Percentiles rank a stretch among this genome's conserved stretches.
These are phyloP conservation scores for Rhinogobius similis DNA, from an alignment of 2,113 vertebrate species.

Conservation along the genomic window DNA sequence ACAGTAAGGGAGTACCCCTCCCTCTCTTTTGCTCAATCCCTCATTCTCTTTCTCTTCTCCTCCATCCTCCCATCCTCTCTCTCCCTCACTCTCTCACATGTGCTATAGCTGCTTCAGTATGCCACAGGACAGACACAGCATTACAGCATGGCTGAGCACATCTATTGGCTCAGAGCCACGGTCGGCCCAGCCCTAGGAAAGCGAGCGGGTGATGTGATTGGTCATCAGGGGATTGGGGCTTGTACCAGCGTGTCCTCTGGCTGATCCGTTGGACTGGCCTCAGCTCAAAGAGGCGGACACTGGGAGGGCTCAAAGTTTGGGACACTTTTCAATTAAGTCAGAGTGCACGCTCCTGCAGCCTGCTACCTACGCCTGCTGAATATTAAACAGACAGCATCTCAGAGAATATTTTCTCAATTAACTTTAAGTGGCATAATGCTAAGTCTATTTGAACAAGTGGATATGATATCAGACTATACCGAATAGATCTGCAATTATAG, in stretches of 20 bases:
- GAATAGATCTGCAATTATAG: background rate
- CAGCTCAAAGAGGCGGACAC: slow-evolving; percentile 63
- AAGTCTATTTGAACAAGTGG: slow-evolving; percentile 32
- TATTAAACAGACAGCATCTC: slow-evolving; percentile 19
- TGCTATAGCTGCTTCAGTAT: slow-evolving; percentile 58
- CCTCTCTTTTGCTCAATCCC: slow-evolving; percentile 32
- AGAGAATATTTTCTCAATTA: slow-evolving; percentile 22
- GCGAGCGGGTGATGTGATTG: slow-evolving; percentile 66
- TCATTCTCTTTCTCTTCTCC: slow-evolving; percentile 42
- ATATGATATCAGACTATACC: slow-evolving; percentile 23
- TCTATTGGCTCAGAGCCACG: slow-evolving; percentile 71
- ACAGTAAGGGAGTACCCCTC: slow-evolving; percentile 49
- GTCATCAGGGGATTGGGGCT: slow-evolving; percentile 63
- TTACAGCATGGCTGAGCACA: slow-evolving; percentile 62
- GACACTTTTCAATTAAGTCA: slow-evolving; percentile 54
- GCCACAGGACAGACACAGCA: slow-evolving; percentile 65
- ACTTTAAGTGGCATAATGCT: slow-evolving; percentile 17
- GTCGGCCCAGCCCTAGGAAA: slow-evolving; percentile 59
- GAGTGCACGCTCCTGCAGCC: slow-evolving; percentile 43
- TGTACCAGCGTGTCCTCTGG: slow-evolving; percentile 69
- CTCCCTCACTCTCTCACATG: slow-evolving; percentile 39
- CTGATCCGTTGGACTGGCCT: slow-evolving; percentile 65
- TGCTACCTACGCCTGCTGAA: slow-evolving; percentile 25
- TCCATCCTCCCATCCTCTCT: slow-evolving; percentile 39
- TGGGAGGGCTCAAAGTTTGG: slow-evolving; percentile 47